Base-by-base conservation (phyloP, 2,113 vertebrate genomes). In the Crotalus horridus region DNA sequence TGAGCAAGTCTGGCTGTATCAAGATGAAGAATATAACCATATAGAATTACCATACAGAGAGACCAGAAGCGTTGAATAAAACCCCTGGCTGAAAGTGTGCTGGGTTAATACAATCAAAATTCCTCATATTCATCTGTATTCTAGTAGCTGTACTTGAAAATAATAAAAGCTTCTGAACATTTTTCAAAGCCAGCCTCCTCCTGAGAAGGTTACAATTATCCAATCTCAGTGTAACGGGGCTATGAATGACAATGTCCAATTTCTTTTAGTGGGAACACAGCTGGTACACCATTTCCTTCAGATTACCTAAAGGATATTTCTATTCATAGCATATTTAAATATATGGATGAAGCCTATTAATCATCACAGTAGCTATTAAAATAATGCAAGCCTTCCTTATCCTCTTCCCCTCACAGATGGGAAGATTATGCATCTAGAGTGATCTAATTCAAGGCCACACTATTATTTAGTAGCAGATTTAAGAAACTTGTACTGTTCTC, bases 401-500 rank as follows among this genome's bases (percentile, higher is more conserved):
- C 64, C 94, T 12, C 89, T 86, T 93, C n/a, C 54, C 48, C 94
- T 59, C 59, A 39, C 58, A 46, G 59, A 12, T 13, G 87, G 91
- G 33, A 88, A 87, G 59, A 59, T 29, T 24, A 39, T 90, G 56
- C 0, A 0, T 59, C 54, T 85, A 21, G 33, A 21, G 7, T 9
- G 17, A 81, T 81, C 92, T 90, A 46, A 90, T 54, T 64, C 89
- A 88, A 88, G 39, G 53, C 48, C 53, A 58, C 26, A 87, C 53
- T 11, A 51, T 93, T 33, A 91, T 33, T 88, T 13, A 33, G 61
- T 81, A 29, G 53, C 39, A 91, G 26, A 93, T 29, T 24, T 58
- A 4, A 5, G 5, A 81, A 46, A 81, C 1, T 23, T 48, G 6
- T n/a, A 7, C 13, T 74, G 21, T 85, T 46, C 55, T 55, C 43